Evolutionary conservation across 2,113 vertebrate genomes (phyloP).

Genomic region (Emydura subglobosa): DNA sequence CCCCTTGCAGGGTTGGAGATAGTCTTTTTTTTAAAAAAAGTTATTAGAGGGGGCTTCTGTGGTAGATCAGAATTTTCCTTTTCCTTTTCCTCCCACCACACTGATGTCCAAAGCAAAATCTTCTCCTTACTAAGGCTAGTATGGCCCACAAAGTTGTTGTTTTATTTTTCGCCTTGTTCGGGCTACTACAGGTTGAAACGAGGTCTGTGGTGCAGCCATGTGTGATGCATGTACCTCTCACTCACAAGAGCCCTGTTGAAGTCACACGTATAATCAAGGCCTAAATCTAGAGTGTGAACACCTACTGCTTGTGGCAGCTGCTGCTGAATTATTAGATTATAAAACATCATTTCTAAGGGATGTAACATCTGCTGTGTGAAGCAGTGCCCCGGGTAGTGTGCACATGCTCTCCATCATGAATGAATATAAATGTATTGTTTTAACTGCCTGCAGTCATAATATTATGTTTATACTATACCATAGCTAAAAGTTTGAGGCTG

Average conservation of each 20-base stretch:
- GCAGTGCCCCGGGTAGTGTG: background rate
- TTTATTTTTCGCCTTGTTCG: background rate
- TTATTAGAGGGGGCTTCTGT: background rate
- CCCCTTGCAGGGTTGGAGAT: background rate
- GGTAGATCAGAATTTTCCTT: background rate
- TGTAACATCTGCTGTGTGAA: background rate
- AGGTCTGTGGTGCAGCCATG: background rate
- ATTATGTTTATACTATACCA: background rate
- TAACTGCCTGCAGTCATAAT: background rate
- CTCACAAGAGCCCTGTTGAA: background rate
- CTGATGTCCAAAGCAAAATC: background rate
- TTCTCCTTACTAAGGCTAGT: background rate
- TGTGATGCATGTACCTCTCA: background rate
- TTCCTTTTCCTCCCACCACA: background rate
- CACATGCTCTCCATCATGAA: background rate
- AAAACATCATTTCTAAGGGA: background rate
- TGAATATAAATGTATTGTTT: background rate
- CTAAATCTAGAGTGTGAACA: background rate
- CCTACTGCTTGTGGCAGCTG: background rate
- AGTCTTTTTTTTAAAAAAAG: background rate
- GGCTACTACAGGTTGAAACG: background rate
- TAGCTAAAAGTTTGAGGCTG: background rate
- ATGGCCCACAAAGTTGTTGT: background rate
- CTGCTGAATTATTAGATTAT: background rate
- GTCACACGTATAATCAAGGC: background rate